A percentile compares a stretch with the other conserved stretches of the same genome.
Conservation (phyloP, 2,888 invertebrate species). For the Rhagonycha fulva region DNA sequence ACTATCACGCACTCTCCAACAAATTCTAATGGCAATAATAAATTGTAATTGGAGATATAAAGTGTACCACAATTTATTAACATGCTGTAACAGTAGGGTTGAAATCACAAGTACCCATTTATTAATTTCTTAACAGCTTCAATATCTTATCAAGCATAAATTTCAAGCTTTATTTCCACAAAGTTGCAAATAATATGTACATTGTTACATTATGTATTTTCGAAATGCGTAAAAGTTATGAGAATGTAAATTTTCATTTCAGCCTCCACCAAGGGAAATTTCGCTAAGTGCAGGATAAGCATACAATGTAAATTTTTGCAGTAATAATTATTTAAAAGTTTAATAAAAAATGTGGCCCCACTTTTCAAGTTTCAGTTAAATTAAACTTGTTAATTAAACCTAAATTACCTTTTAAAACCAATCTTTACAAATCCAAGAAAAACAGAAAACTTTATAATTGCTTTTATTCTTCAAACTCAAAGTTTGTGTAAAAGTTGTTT, state of each 20-base stretch:
- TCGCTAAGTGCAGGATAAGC: background rate
- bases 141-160: too few species aligned
- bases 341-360: background rate
- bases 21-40: background rate
- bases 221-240: background rate
- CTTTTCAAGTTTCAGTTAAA: background rate
- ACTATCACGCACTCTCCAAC: background rate
- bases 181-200: background rate
- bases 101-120: too few species aligned
- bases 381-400: background rate
- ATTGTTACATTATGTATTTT: background rate
- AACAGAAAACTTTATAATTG: background rate
- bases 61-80: background rate
- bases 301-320: background rate
- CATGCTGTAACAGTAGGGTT: too few species aligned
- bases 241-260: background rate
- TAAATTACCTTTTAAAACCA: background rate
- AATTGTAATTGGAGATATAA: background rate
- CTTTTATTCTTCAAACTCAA: background rate
- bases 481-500: background rate
- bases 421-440: background rate
- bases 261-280: background rate
- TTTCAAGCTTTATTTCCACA: background rate
- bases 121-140: too few species aligned
- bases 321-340: background rate